Base-by-base conservation (phyloP, 2,888 invertebrate species). In the Formica aserva region DNA sequence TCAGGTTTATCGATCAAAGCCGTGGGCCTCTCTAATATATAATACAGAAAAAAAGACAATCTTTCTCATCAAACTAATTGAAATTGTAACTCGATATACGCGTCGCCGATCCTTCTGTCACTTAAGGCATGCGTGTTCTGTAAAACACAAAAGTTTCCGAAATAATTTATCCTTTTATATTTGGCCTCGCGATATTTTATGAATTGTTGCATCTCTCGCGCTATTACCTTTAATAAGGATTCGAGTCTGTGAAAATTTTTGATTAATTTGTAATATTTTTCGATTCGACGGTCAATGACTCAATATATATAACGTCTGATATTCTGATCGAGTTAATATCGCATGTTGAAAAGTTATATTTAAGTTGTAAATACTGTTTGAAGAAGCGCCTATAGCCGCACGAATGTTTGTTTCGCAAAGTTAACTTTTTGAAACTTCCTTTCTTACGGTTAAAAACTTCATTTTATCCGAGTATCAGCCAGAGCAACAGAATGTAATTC, bases 1-100 rank as follows among this genome's bases (percentile, higher is more conserved):
- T 90, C 90, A 85, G 88, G 88, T 91, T 72, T 93, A 92, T 92
- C 90, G 92, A 93, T 90, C 91, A 91, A 90, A 91, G 88, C 87
- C 85, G 89, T 80, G 85, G 72, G 29, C 45, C 72, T 87, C 86
- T 90, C 88, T 86, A 88, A 90, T 52, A 52, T 52, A 52, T 91
- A 85, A 87, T 78, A 86, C 86, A 85, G 86, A 88, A 89, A 89
- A 60, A 71, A 88, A 86, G 86, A 65, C 85, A 82, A 88, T 86
- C 76, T 76, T 85, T 86, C 87, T 90, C 87, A 85, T 90, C 84
- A 32, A 69, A 84, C 67, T 83, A 75, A 89, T 84, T 84, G 83
- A 84, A 87, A 88, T 83, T 72, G 86, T 86, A 89, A 89, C 76
- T 75, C 75, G 83, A 85, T 82, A 85, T 82, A 85, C 63, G 67